Percentiles rank a stretch among this genome's conserved stretches.
Conservation (phyloP, 2,888 invertebrate species). For the Mesoligia furuncula region DNA sequence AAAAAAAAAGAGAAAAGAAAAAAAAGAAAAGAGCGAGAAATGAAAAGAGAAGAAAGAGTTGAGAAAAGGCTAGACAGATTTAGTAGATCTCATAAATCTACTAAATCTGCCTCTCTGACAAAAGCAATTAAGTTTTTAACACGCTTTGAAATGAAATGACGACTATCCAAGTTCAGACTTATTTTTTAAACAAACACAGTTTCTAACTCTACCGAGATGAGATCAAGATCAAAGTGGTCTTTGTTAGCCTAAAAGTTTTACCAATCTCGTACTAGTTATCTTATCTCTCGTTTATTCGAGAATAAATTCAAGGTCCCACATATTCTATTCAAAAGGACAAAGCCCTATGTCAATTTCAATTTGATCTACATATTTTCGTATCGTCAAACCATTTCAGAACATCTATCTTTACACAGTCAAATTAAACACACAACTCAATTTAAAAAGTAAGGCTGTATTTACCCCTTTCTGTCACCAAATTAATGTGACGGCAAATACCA, state of each 20-base stretch:
- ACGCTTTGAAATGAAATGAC: no score
- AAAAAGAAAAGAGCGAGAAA: no score
- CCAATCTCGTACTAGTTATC: neutral
- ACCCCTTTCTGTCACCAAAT: conserved; percentile 46
- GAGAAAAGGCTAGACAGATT: no score
- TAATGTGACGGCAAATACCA: conserved; percentile 54
- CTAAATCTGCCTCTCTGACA: no score
- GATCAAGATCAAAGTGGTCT: neutral
- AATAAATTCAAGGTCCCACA: neutral
- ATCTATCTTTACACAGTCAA: conserved; percentile 20
- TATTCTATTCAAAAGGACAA: neutral
- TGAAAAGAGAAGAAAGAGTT: no score
- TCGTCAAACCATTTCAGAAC: neutral
- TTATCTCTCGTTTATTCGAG: neutral
- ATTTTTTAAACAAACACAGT: neutral
- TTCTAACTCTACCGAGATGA: neutral
- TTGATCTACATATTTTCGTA: conserved; percentile 7
- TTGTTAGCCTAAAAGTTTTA: neutral
- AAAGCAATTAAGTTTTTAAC: no score
- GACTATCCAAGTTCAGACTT: neutral
- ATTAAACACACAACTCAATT: conserved; percentile 48
- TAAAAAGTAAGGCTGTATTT: conserved; percentile 55
- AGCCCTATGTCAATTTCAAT: neutral
- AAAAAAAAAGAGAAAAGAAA: no score
- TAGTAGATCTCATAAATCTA: neutral